phyloP scores from a whole-genome alignment of 2,888 invertebrate species.

The Platypus cylindrus region DNA sequence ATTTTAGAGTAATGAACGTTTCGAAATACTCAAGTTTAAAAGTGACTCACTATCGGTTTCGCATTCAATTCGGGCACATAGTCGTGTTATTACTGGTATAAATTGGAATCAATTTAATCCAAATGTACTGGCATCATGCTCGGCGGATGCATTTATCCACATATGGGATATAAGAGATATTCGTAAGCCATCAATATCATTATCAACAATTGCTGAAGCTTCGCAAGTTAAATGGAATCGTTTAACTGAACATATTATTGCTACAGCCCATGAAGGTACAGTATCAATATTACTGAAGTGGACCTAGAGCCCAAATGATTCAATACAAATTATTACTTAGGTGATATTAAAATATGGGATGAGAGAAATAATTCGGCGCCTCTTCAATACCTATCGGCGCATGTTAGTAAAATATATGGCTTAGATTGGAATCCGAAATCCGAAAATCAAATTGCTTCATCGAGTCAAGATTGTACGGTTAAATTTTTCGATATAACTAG shows the following conservation, averaged over 20 bases:
- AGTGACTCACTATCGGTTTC: slow-evolving; percentile 51
- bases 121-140: slow-evolving; percentile 72
- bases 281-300: too few species aligned
- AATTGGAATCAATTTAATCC: slow-evolving; percentile 81
- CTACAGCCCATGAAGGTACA: slow-evolving; percentile 83
- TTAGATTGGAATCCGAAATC: slow-evolving; percentile 86
- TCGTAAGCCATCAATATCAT: slow-evolving; percentile 66
- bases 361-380: slow-evolving; percentile 77
- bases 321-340: slow-evolving; percentile 4
- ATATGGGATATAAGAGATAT: slow-evolving; percentile 87
- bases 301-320: neutral
- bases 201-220: slow-evolving; percentile 85
- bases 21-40: slow-evolving; percentile 76
- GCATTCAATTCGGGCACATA: slow-evolving; percentile 66
- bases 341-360: slow-evolving; percentile 90
- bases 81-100: slow-evolving; percentile 76
- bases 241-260: slow-evolving; percentile 68
- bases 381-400: slow-evolving; percentile 86
- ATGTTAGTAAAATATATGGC: slow-evolving; percentile 80
- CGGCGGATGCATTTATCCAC: slow-evolving; percentile 86
- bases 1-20: slow-evolving; percentile 68
- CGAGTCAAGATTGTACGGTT: slow-evolving; percentile 90
- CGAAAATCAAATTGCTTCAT: slow-evolving; percentile 77
- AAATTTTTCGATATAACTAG: slow-evolving; percentile 88
- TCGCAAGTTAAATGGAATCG: slow-evolving; percentile 83